phyloP scores from a whole-genome alignment of 1,140 invertebrate species.

The Epicauta chinensis region DNA sequence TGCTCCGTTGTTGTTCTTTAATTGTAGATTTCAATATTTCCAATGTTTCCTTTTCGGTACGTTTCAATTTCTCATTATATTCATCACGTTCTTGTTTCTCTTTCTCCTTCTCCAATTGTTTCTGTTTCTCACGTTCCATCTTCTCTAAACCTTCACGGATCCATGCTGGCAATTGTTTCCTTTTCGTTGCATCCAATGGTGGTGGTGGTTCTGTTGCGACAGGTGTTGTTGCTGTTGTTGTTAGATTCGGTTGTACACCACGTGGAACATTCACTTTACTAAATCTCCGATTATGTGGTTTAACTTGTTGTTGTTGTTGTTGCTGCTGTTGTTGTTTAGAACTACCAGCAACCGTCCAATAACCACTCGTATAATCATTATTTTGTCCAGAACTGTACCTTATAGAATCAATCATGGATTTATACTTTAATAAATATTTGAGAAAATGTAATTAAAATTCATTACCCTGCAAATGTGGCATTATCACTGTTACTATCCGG shows the following conservation, averaged over 20 bases:
- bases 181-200: conserved; percentile 76
- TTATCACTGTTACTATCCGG: conserved; percentile 32
- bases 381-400: conserved; percentile 19
- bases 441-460: conserved; percentile 3
- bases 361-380: conserved; percentile 25
- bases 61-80: conserved; percentile 54
- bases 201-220: conserved; percentile 19
- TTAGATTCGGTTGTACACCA: conserved; percentile 12
- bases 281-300: conserved; percentile 39
- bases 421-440: not conserved
- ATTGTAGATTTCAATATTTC: conserved; percentile 47
- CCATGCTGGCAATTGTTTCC: conserved; percentile 90
- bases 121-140: conserved; percentile 93
- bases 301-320: conserved; percentile 26
- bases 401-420: not conserved
- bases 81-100: conserved; percentile 58
- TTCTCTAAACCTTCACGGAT: conserved; percentile 94
- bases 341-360: conserved; percentile 40
- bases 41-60: conserved; percentile 58
- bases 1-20: conserved; percentile 57
- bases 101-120: conserved; percentile 73
- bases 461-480: conserved; percentile 30
- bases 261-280: conserved; percentile 39
- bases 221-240: not conserved
- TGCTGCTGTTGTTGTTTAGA: conserved; percentile 9